These are phyloP conservation scores for Dendronephthya gigantea DNA, from an alignment of 64 coral and sea anemone genomes.

Conservation along the genomic window DNA sequence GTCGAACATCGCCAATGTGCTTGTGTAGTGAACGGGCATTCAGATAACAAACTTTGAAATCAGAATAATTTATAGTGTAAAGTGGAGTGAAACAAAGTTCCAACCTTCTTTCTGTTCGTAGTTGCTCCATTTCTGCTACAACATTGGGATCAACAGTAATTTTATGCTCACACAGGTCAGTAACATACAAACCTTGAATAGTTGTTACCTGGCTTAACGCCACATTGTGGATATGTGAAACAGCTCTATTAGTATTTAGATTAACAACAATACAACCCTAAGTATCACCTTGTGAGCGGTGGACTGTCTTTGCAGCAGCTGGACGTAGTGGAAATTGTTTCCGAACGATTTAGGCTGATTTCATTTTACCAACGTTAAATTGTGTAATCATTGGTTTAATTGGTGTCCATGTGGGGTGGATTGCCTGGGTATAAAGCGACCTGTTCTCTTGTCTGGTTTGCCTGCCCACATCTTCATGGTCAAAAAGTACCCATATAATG, in stretches of 20 bases:
- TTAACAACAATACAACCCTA: too few relatives aligned
- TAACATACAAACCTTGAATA: constrained; percentile 17
- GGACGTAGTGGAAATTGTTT: constrained; percentile 8
- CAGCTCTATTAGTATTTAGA: constrained; percentile 17
- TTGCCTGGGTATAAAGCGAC: too few relatives aligned
- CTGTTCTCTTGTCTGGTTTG: too few relatives aligned
- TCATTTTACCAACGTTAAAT: constrained; percentile 16
- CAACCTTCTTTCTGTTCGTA: not conserved
- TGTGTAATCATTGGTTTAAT: constrained; percentile 9
- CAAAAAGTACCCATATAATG: constrained; percentile 21
- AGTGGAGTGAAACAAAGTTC: constrained; percentile 21
- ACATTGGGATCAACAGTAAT: too few relatives aligned
- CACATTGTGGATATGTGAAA: constrained; percentile 24
- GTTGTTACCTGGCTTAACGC: not conserved
- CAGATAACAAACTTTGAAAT: constrained; percentile 13
- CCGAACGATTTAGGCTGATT: not conserved
- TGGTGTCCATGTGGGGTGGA: constrained; percentile 24
- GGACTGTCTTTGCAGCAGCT: constrained; percentile 25
- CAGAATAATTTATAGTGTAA: not conserved
- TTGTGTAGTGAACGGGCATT: constrained; percentile 24
- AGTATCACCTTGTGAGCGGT: constrained; percentile 20
- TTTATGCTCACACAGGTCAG: constrained; percentile 20
- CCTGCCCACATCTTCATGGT: constrained; percentile 2
- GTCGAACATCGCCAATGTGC: constrained; percentile 16
- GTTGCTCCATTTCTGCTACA: too few relatives aligned